These are phyloP conservation scores for Drosophila mayaguana DNA, from an alignment of 2,888 invertebrate species.

Conservation along the genomic window DNA sequence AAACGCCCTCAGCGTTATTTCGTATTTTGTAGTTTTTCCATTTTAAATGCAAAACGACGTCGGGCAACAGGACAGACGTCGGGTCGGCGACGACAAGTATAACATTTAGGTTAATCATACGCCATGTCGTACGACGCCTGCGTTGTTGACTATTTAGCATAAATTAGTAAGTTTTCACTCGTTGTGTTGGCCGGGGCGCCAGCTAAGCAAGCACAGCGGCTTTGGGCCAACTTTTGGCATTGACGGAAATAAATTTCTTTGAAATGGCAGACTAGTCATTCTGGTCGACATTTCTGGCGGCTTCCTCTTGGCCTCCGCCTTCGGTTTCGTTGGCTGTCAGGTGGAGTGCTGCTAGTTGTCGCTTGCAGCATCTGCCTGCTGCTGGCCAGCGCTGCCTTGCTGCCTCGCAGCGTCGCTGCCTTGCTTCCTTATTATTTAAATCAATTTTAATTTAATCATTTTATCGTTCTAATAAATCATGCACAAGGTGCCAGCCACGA, in stretches of 20 bases:
- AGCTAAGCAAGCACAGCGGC: constrained; percentile 22
- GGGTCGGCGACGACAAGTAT: constrained; percentile 38
- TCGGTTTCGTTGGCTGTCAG: constrained; percentile 12
- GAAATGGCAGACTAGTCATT: constrained; percentile 39
- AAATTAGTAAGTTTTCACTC: constrained; percentile 73
- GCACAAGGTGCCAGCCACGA: constrained; percentile 37
- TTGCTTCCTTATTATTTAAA: constrained; percentile 65
- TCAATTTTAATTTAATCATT: constrained; percentile 82
- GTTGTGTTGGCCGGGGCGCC: constrained; percentile 6
- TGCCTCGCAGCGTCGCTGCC: not conserved
- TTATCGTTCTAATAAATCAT: constrained; percentile 79
- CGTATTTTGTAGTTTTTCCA: constrained; percentile 66
- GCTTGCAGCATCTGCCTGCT: constrained; percentile 27
- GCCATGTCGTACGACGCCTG: constrained; percentile 52
- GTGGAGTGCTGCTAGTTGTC: constrained; percentile 40
- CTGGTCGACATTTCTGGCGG: not conserved
- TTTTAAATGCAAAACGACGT: constrained; percentile 69
- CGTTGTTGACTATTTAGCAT: constrained; percentile 66
- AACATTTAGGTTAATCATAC: constrained; percentile 77
- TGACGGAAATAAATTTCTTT: constrained; percentile 48
- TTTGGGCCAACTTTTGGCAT: constrained; percentile 39
- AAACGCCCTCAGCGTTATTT: constrained; percentile 42
- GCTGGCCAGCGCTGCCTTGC: not conserved
- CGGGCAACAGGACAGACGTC: constrained; percentile 21
- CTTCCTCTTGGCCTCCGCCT: not conserved